phyloP scores from a whole-genome alignment of 2,888 invertebrate genomes.

The Diploptera punctata region DNA sequence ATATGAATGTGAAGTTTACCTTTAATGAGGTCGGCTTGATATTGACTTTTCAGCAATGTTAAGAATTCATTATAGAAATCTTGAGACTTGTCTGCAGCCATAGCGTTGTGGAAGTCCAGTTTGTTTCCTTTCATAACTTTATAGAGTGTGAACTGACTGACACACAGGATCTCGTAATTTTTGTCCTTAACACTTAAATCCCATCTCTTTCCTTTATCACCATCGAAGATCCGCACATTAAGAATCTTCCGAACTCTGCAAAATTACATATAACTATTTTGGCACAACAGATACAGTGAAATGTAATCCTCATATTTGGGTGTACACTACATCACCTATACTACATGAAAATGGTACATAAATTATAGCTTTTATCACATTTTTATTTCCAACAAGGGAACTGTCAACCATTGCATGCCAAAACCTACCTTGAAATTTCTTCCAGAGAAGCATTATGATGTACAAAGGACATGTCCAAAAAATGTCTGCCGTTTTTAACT shows the following conservation, averaged over 20 bases:
- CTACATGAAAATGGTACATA: too few relatives aligned
- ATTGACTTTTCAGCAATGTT: slow-evolving; percentile 65
- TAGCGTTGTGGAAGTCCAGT: slow-evolving; percentile 87
- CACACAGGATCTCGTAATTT: slow-evolving; percentile 72
- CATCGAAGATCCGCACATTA: slow-evolving; percentile 82
- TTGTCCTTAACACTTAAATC: slow-evolving; percentile 76
- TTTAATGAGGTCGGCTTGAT: slow-evolving; percentile 76
- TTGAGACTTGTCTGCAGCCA: slow-evolving; percentile 79
- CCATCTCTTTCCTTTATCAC: slow-evolving; percentile 78
- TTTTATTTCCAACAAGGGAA: too few relatives aligned
- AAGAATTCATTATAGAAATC: slow-evolving; percentile 79
- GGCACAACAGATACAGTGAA: slow-evolving; percentile 22
- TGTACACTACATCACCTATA: too few relatives aligned
- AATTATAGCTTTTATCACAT: too few relatives aligned
- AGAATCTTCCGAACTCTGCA: slow-evolving; percentile 79
- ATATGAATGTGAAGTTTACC: too few relatives aligned
- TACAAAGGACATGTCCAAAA: too few relatives aligned
- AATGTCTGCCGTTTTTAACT: too few relatives aligned
- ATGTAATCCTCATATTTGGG: too few relatives aligned
- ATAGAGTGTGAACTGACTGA: slow-evolving; percentile 87
- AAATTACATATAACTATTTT: too few relatives aligned
- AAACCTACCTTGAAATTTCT: too few relatives aligned
- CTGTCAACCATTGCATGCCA: too few relatives aligned
- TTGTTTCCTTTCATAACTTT: slow-evolving; percentile 86
- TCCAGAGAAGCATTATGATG: too few relatives aligned